These are phyloP conservation scores for Drosophila novamexicana DNA, from an alignment of 1,140 invertebrate species.

Conservation along the genomic window DNA sequence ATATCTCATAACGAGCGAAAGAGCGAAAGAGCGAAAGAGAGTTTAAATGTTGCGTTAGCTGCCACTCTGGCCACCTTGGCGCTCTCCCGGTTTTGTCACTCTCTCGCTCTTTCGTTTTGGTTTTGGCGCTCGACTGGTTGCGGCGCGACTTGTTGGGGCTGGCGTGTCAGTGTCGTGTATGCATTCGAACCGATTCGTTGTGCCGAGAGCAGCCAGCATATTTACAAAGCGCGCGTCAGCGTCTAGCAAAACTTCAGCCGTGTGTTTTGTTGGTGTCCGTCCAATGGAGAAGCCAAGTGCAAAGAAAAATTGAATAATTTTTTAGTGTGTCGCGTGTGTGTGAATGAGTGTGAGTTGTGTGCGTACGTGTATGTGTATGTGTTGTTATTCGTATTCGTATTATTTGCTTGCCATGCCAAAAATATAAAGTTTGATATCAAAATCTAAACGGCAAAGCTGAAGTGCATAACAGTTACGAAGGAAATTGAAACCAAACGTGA, in stretches of 20 bases:
- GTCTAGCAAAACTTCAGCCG: constrained; percentile 39
- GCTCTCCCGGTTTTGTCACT: constrained; percentile 18
- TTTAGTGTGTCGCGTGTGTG: constrained; percentile 39
- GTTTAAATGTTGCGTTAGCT: constrained; percentile 14
- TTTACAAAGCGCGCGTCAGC: constrained; percentile 29
- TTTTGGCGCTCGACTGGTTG: constrained; percentile 33
- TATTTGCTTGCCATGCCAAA: constrained; percentile 46
- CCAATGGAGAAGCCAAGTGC: constrained; percentile 52
- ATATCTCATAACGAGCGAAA: neutral
- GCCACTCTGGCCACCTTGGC: constrained; percentile 5
- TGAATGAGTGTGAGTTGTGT: constrained; percentile 34
- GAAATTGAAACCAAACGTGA: constrained; percentile 11
- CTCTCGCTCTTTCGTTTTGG: constrained; percentile 9
- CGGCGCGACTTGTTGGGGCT: constrained; percentile 20
- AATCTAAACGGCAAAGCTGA: constrained; percentile 63
- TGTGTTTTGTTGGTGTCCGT: constrained; percentile 47
- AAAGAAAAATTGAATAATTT: constrained; percentile 63
- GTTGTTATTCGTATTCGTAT: constrained; percentile 24
- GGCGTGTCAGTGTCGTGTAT: constrained; percentile 45
- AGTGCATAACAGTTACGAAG: constrained; percentile 63
- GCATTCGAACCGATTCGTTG: constrained; percentile 52
- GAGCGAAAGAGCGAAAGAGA: constrained; percentile 3
- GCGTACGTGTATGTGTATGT: constrained; percentile 20
- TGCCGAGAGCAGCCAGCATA: constrained; percentile 35
- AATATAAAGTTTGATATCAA: constrained; percentile 53